Evolutionary conservation across 2,113 vertebrate genomes (phyloP).

Genomic region (Chinchilla lanigera): DNA sequence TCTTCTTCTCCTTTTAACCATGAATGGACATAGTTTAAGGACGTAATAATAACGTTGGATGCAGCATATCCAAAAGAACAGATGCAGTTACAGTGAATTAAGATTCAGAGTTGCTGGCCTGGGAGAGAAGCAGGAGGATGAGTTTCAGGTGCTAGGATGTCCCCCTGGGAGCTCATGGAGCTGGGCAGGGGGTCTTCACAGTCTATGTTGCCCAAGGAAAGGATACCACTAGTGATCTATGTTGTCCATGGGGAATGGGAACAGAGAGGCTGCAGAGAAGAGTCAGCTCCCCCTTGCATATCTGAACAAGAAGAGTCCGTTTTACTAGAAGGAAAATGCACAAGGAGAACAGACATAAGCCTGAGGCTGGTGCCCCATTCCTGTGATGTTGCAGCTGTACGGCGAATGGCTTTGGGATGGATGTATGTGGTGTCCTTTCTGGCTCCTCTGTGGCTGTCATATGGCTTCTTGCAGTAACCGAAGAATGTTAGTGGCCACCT

Average conservation of each 20-base stretch:
- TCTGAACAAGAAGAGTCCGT: rapidly evolving
- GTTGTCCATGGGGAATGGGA: rapidly evolving
- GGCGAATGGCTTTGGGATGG: neutral
- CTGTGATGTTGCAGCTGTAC: rapidly evolving
- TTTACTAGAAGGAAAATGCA: too few relatives aligned
- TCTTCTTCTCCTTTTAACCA: neutral
- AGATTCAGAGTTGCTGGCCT: neutral
- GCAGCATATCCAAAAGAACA: neutral
- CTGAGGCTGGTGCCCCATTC: too few relatives aligned
- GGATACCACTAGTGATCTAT: neutral
- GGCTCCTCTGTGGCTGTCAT: neutral
- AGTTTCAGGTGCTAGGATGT: too few relatives aligned
- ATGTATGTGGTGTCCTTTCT: neutral
- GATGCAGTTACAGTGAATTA: too few relatives aligned
- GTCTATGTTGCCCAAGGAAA: neutral
- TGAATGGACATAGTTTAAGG: neutral
- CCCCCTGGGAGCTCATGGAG: too few relatives aligned
- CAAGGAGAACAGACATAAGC: neutral
- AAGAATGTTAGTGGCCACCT: neutral
- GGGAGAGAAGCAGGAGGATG: neutral
- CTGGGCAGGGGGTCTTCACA: neutral
- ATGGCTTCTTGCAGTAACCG: neutral
- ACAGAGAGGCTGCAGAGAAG: neutral
- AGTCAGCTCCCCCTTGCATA: rapidly evolving
- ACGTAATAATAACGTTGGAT: neutral